Base-by-base conservation (phyloP, 2,797 vertebrate genomes). In the Anguilla megastoma region DNA sequence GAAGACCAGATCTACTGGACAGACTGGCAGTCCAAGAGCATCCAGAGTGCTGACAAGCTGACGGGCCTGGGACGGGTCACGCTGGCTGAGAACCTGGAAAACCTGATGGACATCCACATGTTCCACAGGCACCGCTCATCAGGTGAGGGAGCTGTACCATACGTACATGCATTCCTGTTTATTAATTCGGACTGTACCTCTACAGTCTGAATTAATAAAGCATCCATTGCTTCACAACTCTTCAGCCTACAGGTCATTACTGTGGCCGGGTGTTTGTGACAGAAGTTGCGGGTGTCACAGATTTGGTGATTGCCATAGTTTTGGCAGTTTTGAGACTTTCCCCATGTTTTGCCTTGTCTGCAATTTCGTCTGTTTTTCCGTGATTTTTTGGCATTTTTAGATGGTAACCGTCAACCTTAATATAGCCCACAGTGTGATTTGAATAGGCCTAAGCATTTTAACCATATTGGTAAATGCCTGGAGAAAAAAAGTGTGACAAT, bases 21-120 rank as follows among this genome's bases (percentile, higher is more conserved):
- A 0, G 99, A 99, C 94, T 99, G 99, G 99, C 98, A 99, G 93
- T 97, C 97, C 66, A 99, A 99, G 94, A 99, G 98, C 94, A 99
- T 99, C 92, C 98, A 99, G 95, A 99, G 98, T 0, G 98, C 98
- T 0, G 95, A 98, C 86, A 98, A 98, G 86, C 93, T 96, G 74
- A 98, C 96, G 0, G 99, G 98, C 24, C 93, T 97, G 90, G 96
- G 95, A 30, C 96, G 98, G 58, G 95, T 95, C 89, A 98, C 96
- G 0, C 95, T 99, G 86, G 96, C 97, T 0, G 97, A 98, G 91
- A 99, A 99, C 93, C 94, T 99, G 93, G 98, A 99, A 93, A 99
- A 99, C 92, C 97, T 99, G 89, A 99, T 99, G 99, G 99, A 99
- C 94, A 99, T 99, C 88, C 99, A 99, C 58, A 97, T 99, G 95